phyloP scores from a whole-genome alignment of 92 coral and sea anemone species.

The Parazoanthus darwini region DNA sequence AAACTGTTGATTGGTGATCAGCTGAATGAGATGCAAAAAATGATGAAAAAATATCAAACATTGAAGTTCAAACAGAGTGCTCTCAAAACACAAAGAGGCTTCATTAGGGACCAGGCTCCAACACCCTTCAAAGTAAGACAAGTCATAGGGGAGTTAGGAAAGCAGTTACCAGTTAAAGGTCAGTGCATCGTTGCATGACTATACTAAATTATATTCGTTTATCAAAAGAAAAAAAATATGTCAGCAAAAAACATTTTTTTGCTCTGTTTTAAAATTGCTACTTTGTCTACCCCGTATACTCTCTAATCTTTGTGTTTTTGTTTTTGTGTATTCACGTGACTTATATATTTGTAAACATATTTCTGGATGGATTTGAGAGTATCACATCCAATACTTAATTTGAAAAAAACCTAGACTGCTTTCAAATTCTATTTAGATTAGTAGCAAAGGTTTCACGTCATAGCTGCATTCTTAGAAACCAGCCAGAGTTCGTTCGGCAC shows the following conservation, averaged over 20 bases:
- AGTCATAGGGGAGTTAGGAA: not conserved
- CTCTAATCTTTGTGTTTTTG: too few relatives aligned
- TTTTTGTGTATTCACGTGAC: too few relatives aligned
- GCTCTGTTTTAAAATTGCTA: not conserved
- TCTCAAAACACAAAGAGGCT: conserved; percentile 23
- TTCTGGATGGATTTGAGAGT: too few relatives aligned
- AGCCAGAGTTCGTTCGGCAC: too few relatives aligned
- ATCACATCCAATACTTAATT: too few relatives aligned
- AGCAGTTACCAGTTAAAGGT: not conserved
- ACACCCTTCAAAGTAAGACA: not conserved
- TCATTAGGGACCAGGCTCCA: conserved; percentile 30
- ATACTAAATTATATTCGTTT: too few relatives aligned
- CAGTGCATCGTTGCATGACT: not conserved
- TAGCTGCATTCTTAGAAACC: too few relatives aligned
- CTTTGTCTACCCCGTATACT: too few relatives aligned
- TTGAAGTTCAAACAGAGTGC: conserved; percentile 27
- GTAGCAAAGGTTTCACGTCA: too few relatives aligned
- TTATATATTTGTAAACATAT: too few relatives aligned
- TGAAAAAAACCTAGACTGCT: too few relatives aligned
- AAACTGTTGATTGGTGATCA: conserved; percentile 28
- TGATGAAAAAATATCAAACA: conserved; percentile 23
- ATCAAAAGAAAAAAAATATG: not conserved
- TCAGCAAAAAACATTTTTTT: not conserved
- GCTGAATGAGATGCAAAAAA: conserved; percentile 28
- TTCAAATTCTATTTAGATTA: too few relatives aligned